Conservation (phyloP, 1,140 invertebrate genomes). For the Drosophila arizonae region DNA sequence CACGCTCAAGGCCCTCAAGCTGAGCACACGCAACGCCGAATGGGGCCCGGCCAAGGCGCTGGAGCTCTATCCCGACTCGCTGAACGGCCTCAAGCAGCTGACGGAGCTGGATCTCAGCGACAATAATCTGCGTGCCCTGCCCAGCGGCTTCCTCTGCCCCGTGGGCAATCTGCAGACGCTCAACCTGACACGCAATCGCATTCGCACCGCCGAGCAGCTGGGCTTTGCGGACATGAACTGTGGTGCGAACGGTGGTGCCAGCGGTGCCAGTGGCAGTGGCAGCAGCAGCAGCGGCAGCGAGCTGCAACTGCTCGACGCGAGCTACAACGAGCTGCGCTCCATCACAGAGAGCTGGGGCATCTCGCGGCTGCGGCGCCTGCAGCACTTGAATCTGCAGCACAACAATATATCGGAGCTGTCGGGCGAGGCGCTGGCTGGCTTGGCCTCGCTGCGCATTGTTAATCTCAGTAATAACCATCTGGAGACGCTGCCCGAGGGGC, state of each 20-base stretch:
- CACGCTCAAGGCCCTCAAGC: conserved; percentile 88
- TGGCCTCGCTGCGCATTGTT: conserved; percentile 89
- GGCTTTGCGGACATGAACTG: conserved; percentile 86
- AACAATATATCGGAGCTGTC: conserved; percentile 92
- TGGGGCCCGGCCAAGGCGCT: conserved; percentile 89
- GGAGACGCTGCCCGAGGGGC: conserved; percentile 88
- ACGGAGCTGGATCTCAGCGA: conserved; percentile 90
- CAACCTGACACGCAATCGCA: conserved; percentile 92
- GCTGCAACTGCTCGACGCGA: conserved; percentile 89
- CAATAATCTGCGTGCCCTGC: conserved; percentile 91
- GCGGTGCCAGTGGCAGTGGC: conserved; percentile 37
- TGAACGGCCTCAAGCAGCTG: conserved; percentile 89
- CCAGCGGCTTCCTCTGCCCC: conserved; percentile 89
- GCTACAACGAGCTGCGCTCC: conserved; percentile 89
- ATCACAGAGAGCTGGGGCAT: conserved; percentile 89
- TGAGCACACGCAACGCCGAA: conserved; percentile 90
- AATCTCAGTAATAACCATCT: conserved; percentile 93
- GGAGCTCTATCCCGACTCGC: conserved; percentile 87
- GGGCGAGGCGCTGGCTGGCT: conserved; percentile 89
- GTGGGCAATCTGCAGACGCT: conserved; percentile 90
- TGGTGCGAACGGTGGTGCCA: conserved; percentile 66
- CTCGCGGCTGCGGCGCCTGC: conserved; percentile 88
- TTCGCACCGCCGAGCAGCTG: conserved; percentile 88
- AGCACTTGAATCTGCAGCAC: conserved; percentile 90
- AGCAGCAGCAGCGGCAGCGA: conserved; percentile 84